phyloP scores from a whole-genome alignment of 2,797 vertebrate species.

The Prionace glauca region DNA sequence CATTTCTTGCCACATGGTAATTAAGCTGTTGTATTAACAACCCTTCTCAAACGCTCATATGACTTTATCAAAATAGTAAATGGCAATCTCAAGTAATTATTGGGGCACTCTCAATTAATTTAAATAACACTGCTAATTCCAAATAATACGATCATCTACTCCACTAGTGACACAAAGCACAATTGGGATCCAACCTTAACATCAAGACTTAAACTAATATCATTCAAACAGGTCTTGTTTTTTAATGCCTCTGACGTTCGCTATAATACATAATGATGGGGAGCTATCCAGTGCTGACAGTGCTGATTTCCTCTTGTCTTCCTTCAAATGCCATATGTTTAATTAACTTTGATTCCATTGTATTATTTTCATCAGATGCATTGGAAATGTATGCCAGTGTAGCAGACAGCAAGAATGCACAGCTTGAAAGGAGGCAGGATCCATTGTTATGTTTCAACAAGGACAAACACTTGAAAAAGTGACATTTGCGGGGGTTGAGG shows the following conservation, averaged over 20 bases:
- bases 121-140: not conserved
- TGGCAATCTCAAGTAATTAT: not conserved
- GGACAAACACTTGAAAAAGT: not conserved
- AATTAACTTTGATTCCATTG: constrained; percentile 6
- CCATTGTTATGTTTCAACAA: not conserved
- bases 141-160: not conserved
- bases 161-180: not conserved
- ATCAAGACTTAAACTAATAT: not conserved
- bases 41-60: not conserved
- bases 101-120: constrained; percentile 15
- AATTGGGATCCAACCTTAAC: not conserved
- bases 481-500: not conserved
- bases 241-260: not conserved
- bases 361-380: constrained; percentile 19
- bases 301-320: not conserved
- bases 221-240: constrained; percentile 1
- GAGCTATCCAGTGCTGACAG: not conserved
- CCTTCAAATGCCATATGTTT: not conserved
- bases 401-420: not conserved
- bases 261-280: not conserved
- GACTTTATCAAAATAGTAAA: not conserved
- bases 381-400: not conserved
- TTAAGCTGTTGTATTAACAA: constrained; percentile 24
- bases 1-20: not conserved
- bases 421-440: not conserved